A percentile compares a stretch with the other conserved stretches of the same genome.
These are phyloP conservation scores for Sipha flava DNA, from an alignment of 1,140 invertebrate species.

Conservation along the genomic window DNA sequence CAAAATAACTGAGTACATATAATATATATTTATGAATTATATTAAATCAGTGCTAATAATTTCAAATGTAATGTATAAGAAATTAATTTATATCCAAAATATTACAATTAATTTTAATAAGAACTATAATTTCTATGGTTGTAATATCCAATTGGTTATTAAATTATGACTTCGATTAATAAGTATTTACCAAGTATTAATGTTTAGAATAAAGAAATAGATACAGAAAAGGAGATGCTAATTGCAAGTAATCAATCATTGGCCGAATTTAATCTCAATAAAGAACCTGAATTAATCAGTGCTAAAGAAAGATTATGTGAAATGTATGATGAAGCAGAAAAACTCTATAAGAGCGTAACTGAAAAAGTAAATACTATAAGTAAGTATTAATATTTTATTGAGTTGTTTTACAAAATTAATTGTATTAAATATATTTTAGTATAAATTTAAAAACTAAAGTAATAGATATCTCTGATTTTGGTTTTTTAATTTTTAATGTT, in stretches of 20 bases:
- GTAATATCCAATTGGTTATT: no score
- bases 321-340: conserved; percentile 58
- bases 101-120: no score
- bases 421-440: not conserved
- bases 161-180: no score
- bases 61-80: no score
- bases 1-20: conserved; percentile 15
- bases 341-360: conserved; percentile 57
- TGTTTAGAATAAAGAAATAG: conserved; percentile 66
- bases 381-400: conserved; percentile 45
- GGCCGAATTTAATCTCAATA: conserved; percentile 76
- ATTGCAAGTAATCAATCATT: conserved; percentile 75
- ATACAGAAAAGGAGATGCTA: conserved; percentile 72
- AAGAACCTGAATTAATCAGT: conserved; percentile 69
- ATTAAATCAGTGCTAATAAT: no score
- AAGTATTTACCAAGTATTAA: no score
- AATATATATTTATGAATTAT: not conserved
- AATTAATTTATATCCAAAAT: no score
- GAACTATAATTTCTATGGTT: no score
- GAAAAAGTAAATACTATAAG: conserved; percentile 58
- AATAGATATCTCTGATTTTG: no score
- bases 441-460: no score
- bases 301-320: conserved; percentile 59
- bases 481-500: no score
- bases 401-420: no score